Evolutionary conservation across 2,113 vertebrate species (phyloP), one percentile per base, ranked within the genome.

Genomic region (Mormyrus iriodes): DNA sequence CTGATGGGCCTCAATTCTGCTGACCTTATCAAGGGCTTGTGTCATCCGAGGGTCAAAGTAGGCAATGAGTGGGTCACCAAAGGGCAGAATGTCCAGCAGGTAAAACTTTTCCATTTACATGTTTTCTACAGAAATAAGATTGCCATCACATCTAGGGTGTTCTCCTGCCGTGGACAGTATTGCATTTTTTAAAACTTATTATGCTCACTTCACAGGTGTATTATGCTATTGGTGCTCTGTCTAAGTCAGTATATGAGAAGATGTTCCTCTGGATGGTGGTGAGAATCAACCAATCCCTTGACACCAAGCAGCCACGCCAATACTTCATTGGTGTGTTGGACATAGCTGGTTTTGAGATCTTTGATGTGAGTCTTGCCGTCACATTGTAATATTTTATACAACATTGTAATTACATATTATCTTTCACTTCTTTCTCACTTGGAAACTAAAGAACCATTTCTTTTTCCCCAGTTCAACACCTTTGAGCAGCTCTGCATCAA

Each of bases 261-360:
- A 96, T 96, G 95, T 96, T 96, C 48, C 89, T 96, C 48, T 96
- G 95, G 95, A 96, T 96, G 95, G 95, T 96, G 48, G 53, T 95
- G 51, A 94, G 95, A 13, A 96, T 96, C 4, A 96, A 96, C 90
- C 95, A 95, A 3, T 95, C 95, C 0, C 90, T 96, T 88, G 95
- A 95, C 85, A 96, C 95, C 58, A 96, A 69, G 83, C 94, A 95
- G 88, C 92, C 95, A 0, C 94, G 95, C 9, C 95, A 96, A 89
- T 95, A 96, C 90, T 96, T 96, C 88, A 96, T 96, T 53, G 95
- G 95, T 52, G 95, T 96, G 3, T 91, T 96, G 89, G 95, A 96
- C 90, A 95, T 95, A 15, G 95, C 90, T 58, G 89, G 86, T 69
- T 91, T 91, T 89, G 91, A 91, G 53, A 91, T 90, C 86, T 88